Conservation (phyloP, 2,888 invertebrate species). For the Cetonia aurata region DNA sequence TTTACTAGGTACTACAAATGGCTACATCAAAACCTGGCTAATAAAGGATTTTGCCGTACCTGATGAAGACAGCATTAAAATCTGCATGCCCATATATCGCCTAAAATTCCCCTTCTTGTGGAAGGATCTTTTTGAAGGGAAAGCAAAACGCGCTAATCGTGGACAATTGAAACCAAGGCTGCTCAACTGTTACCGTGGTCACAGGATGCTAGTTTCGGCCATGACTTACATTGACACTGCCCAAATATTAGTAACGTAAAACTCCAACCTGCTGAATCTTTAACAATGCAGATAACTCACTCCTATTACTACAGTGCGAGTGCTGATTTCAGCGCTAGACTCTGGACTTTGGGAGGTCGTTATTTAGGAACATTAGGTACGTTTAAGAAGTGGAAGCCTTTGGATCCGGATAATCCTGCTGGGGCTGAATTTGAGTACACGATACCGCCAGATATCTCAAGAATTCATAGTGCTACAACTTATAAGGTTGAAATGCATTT, state of each 20-base stretch:
- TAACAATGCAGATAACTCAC: background rate
- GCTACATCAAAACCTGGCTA: conserved; percentile 86
- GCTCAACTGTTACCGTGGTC: conserved; percentile 79
- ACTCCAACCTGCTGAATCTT: conserved; percentile 59
- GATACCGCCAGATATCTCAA: conserved; percentile 80
- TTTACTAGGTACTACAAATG: conserved; percentile 70
- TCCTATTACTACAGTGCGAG: conserved; percentile 57
- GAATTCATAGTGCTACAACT: conserved; percentile 82
- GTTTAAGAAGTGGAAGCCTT: conserved; percentile 73
- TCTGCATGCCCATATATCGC: conserved; percentile 75
- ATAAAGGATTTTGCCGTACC: conserved; percentile 75
- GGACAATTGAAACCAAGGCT: conserved; percentile 76
- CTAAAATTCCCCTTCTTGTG: conserved; percentile 81
- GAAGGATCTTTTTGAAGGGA: conserved; percentile 75
- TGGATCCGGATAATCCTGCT: conserved; percentile 65
- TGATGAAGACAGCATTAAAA: conserved; percentile 68
- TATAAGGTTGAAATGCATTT: conserved; percentile 71
- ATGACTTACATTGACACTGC: conserved; percentile 77
- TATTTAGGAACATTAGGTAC: conserved; percentile 82
- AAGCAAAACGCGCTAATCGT: conserved; percentile 75
- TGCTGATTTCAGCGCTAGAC: conserved; percentile 74
- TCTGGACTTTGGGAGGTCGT: conserved; percentile 80
- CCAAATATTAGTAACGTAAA: conserved; percentile 77
- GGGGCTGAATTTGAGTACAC: conserved; percentile 68
- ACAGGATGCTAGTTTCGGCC: conserved; percentile 76